A percentile compares a stretch with the other conserved stretches of the same genome.
Conservation (phyloP, 2,888 invertebrate species). For the Cryptus viduatorius region DNA sequence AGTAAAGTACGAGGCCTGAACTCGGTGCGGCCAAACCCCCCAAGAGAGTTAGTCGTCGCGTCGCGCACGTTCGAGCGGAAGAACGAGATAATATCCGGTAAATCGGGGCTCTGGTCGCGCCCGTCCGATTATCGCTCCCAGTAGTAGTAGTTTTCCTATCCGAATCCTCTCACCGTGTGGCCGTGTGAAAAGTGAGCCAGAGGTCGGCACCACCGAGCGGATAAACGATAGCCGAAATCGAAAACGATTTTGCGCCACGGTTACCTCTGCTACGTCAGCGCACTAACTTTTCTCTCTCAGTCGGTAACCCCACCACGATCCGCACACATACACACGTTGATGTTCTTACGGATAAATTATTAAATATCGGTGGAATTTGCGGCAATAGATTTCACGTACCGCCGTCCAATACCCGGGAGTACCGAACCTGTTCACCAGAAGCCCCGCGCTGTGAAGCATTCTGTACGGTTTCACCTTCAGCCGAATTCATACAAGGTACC, state of each 20-base stretch:
- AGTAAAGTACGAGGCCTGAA: constrained; percentile 58
- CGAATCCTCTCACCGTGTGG: constrained; percentile 41
- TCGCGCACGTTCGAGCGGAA: constrained; percentile 76
- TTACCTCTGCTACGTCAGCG: constrained; percentile 63
- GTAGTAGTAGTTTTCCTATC: constrained; percentile 43
- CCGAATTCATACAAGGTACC: constrained; percentile 16
- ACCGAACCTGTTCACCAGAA: constrained; percentile 17
- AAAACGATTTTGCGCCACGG: constrained; percentile 68
- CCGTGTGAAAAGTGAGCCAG: constrained; percentile 62
- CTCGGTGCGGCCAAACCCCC: constrained; percentile 47
- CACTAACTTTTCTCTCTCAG: constrained; percentile 33
- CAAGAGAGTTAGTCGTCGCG: constrained; percentile 57
- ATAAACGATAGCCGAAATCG: constrained; percentile 69
- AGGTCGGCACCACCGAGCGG: constrained; percentile 41
- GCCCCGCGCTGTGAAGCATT: not conserved
- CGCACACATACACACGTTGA: constrained; percentile 30
- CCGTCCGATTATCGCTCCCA: constrained; percentile 67
- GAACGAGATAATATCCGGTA: constrained; percentile 78
- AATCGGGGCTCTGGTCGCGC: constrained; percentile 75
- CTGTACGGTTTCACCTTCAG: not conserved
- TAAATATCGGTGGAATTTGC: constrained; percentile 48
- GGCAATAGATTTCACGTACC: constrained; percentile 40
- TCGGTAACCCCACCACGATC: not conserved
- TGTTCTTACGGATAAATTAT: constrained; percentile 39
- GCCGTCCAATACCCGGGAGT: constrained; percentile 9